These are phyloP conservation scores for Ovis canadensis DNA, from an alignment of 2,113 vertebrate genomes.

Conservation along the genomic window DNA sequence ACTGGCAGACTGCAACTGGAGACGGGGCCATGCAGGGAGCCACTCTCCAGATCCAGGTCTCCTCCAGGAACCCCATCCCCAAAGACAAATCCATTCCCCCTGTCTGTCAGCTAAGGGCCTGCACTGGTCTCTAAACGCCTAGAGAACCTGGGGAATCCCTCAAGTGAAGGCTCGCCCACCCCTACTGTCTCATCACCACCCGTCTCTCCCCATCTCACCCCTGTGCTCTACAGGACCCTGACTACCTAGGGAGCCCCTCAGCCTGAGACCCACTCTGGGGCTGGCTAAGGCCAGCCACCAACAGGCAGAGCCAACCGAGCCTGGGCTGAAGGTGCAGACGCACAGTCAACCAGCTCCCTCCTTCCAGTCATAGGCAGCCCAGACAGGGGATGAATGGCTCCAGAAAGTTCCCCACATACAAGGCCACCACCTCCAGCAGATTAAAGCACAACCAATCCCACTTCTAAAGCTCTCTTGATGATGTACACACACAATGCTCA, in stretches of 20 bases:
- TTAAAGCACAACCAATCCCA: rapidly evolving
- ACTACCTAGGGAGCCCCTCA: not conserved
- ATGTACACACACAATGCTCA: rapidly evolving
- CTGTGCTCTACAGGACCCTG: not conserved
- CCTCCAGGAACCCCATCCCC: rapidly evolving
- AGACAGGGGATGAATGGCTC: rapidly evolving
- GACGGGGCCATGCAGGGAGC: rapidly evolving
- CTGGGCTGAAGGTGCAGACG: rapidly evolving
- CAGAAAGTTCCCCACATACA: not conserved
- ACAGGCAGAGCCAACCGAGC: too few relatives aligned
- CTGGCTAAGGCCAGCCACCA: not conserved
- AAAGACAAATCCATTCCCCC: not conserved
- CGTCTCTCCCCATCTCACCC: not conserved
- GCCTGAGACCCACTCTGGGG: not conserved
- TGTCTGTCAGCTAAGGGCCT: too few relatives aligned
- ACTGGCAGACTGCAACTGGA: not conserved
- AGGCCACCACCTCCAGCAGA: not conserved
- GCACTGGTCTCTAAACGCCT: not conserved
- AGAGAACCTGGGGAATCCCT: not conserved
- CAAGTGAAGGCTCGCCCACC: not conserved
- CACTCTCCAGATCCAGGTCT: not conserved
- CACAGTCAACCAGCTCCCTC: rapidly evolving
- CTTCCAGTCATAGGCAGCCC: not conserved
- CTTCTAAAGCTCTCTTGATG: not conserved
- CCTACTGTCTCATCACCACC: too few relatives aligned